Evolutionary conservation across 2,113 vertebrate genomes (phyloP).

Genomic region (Emydura subglobosa): DNA sequence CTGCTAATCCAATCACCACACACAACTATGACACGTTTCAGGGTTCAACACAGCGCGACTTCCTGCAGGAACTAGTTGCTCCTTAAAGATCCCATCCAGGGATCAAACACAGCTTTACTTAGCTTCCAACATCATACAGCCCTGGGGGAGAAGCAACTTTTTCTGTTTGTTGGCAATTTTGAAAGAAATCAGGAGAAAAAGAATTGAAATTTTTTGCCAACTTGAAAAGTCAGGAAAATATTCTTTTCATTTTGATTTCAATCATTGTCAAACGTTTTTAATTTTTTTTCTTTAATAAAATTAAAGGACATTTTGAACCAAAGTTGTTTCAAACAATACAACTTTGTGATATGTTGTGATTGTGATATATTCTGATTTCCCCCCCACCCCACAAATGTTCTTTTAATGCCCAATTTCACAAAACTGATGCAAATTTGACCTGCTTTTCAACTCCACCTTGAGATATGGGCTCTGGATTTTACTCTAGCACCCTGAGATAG

Average conservation of each 20-base stretch:
- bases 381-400: too few relatives aligned
- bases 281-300: too few relatives aligned
- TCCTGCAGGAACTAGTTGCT: too few relatives aligned
- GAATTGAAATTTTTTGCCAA: background rate
- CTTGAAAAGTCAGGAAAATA: background rate
- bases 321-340: too few relatives aligned
- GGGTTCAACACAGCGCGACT: too few relatives aligned
- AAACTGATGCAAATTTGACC: too few relatives aligned
- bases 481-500: slow-evolving; percentile 60
- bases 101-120: too few relatives aligned
- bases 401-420: too few relatives aligned
- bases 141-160: background rate
- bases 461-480: slow-evolving; percentile 56
- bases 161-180: background rate
- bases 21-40: too few relatives aligned
- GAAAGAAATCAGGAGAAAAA: background rate
- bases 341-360: too few relatives aligned
- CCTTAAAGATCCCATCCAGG: too few relatives aligned
- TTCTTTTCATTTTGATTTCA: background rate
- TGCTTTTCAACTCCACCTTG: slow-evolving; percentile 57
- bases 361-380: background rate
- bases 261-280: background rate
- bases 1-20: background rate
- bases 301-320: too few relatives aligned
- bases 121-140: background rate